Percentiles rank a stretch among this genome's conserved stretches.
These are phyloP conservation scores for Himantopus leucocephalus DNA, from an alignment of 2,113 vertebrate species.

Conservation along the genomic window DNA sequence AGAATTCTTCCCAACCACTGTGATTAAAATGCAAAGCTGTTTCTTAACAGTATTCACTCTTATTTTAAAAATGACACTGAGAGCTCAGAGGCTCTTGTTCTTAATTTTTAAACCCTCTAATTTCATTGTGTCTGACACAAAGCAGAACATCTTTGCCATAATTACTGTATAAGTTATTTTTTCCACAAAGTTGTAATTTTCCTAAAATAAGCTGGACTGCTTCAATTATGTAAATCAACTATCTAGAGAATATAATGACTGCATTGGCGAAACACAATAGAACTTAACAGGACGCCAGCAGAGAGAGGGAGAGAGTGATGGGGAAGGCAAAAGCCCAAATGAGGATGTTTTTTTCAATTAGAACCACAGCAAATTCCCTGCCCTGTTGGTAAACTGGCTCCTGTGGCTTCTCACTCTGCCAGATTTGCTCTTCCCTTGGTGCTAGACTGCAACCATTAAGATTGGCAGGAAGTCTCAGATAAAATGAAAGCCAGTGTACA, in stretches of 20 bases:
- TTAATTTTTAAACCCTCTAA: constrained; percentile 74
- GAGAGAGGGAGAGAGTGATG: background rate
- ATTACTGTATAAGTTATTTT: constrained; percentile 76
- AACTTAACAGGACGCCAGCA: constrained; percentile 55
- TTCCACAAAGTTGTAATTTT: constrained; percentile 74
- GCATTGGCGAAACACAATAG: constrained; percentile 54
- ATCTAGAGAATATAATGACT: constrained; percentile 69
- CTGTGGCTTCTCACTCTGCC: background rate
- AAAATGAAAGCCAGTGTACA: background rate
- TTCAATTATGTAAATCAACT: constrained; percentile 78
- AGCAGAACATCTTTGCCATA: constrained; percentile 72
- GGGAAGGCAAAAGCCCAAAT: constrained; percentile 39
- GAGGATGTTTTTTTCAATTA: constrained; percentile 56
- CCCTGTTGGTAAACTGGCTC: constrained; percentile 25
- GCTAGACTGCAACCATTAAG: background rate
- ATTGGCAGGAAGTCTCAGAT: background rate
- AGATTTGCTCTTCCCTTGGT: constrained; percentile 4
- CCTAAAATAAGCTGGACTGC: constrained; percentile 75
- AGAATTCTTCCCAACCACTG: constrained; percentile 22
- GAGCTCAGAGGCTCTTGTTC: constrained; percentile 61
- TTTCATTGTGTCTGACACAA: constrained; percentile 76
- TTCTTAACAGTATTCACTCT: constrained; percentile 65
- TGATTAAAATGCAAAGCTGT: constrained; percentile 71
- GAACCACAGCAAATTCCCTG: constrained; percentile 4
- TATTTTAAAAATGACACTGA: constrained; percentile 67